Base-by-base conservation (phyloP, 2,888 invertebrate species). In the Ecdyonurus torrentis region DNA sequence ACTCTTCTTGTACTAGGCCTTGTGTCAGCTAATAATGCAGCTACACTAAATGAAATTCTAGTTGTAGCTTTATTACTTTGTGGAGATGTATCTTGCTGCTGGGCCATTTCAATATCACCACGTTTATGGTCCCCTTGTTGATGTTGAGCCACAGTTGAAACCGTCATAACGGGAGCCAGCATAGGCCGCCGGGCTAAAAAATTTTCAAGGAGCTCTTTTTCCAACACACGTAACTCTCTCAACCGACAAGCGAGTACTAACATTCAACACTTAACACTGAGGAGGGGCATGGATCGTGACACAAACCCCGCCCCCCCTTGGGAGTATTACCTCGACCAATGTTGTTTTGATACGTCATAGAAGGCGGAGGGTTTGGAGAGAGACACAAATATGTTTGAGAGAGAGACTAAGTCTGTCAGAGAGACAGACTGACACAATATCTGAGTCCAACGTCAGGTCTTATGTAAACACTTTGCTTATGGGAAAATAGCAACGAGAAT, bases 21-120 rank as follows among this genome's bases (percentile, higher is more conserved):
- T 24, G 92, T 86, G 70, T 93, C 92, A 19, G 91, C 86, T 68
- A 94, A 77, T 67, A 92, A 81, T 1, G 92, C 89, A 3, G 92
- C 91, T 68, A 93, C 92, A 76, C 91, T 89, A 79, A 94, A 93
- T 69, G 81, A 82, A 63, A 77, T 70, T 58, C 64, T 37, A 15
- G 37, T 37, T 37, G 37, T 37, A 37, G 37, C 37, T 15, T 37
- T 37, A 37, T 15, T 37, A n/a, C n/a, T n/a, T n/a, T n/a, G n/a
- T n/a, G n/a, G n/a, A 37, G 37, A 37, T 15, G 37, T 37, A 15
- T 37, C 37, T 37, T 37, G 37, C 15, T 37, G 7, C 37, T 80
- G 72, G 70, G 79, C 80, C 70, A 80, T 79, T 58, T 81, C 81
- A 80, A 74, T 63, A 75, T 72, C 52, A 55, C 60, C 63, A 63